These are phyloP conservation scores for Porites divaricata DNA, from an alignment of 92 coral and sea anemone species.

Conservation along the genomic window DNA sequence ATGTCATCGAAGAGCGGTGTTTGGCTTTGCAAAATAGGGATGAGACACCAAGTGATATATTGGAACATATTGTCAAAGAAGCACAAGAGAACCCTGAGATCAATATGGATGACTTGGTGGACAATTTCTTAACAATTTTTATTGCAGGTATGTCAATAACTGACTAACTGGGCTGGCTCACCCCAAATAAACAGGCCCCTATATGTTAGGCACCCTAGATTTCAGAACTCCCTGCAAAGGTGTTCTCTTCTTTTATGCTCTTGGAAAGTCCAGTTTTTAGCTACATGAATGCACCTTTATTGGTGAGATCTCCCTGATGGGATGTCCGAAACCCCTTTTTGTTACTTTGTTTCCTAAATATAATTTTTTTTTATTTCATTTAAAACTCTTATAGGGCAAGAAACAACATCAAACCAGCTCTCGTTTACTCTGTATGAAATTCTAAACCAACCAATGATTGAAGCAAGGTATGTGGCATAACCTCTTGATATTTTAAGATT, in stretches of 20 bases:
- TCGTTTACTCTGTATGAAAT: conserved; percentile 77
- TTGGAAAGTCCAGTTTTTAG: too few relatives aligned
- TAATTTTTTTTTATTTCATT: not conserved
- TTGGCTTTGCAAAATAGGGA: conserved; percentile 28
- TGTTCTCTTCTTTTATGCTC: too few relatives aligned
- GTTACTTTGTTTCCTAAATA: too few relatives aligned
- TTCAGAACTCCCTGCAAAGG: too few relatives aligned
- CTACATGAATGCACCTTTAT: too few relatives aligned
- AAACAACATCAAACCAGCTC: conserved; percentile 74
- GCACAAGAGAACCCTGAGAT: conserved; percentile 30
- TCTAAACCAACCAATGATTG: conserved; percentile 58
- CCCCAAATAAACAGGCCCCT: too few relatives aligned
- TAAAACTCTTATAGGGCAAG: conserved; percentile 62
- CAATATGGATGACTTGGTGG: conserved; percentile 69
- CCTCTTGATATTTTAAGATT: not conserved
- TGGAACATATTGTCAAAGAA: conserved; percentile 56
- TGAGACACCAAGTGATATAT: conserved; percentile 58
- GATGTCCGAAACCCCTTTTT: too few relatives aligned
- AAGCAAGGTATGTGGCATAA: conserved; percentile 50
- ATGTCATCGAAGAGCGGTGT: conserved; percentile 19
- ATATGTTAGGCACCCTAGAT: too few relatives aligned
- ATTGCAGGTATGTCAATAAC: conserved; percentile 76
- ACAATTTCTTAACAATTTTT: conserved; percentile 70
- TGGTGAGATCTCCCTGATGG: too few relatives aligned
- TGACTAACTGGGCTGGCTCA: too few relatives aligned